Percentiles rank a stretch among this genome's conserved stretches.
Conservation (phyloP, 2,888 invertebrate species). For the Hirtodrosophila trivittata region DNA sequence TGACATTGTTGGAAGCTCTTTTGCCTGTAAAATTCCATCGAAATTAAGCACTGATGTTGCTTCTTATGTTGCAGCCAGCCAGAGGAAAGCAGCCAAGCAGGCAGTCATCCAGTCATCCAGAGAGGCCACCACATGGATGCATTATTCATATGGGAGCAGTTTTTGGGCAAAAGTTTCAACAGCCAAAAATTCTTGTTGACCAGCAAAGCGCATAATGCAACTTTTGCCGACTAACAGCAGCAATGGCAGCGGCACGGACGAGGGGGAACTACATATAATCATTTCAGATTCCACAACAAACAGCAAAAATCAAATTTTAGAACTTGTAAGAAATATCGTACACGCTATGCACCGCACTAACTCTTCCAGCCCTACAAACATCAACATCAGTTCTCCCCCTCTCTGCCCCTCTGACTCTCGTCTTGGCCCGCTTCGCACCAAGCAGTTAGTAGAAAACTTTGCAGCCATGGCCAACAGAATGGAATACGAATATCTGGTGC, state of each 20-base stretch:
- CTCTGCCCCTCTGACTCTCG: not conserved
- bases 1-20: conserved; percentile 17
- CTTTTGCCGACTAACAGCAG: conserved; percentile 23
- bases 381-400: not conserved
- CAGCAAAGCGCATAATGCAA: conserved; percentile 71
- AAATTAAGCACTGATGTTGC: conserved; percentile 28
- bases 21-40: conserved; percentile 4
- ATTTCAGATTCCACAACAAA: conserved; percentile 74
- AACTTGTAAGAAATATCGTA: conserved; percentile 69
- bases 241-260: conserved; percentile 13
- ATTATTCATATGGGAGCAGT: conserved; percentile 43
- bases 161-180: conserved; percentile 43
- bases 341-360: conserved; percentile 43
- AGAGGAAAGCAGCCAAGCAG: too few species aligned
- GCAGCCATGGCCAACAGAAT: conserved; percentile 58
- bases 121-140: conserved; percentile 35
- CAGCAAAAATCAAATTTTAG: conserved; percentile 74
- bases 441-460: conserved; percentile 50
- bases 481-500: conserved; percentile 68
- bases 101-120: too few species aligned
- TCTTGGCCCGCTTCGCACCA: conserved; percentile 19
- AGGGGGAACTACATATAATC: conserved; percentile 63
- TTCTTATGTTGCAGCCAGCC: too few species aligned
- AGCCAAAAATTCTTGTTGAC: conserved; percentile 61
- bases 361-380: conserved; percentile 16